phyloP scores from a whole-genome alignment of 37 sponge, comb jelly and placozoan genomes.

The Sycon ciliatum region DNA sequence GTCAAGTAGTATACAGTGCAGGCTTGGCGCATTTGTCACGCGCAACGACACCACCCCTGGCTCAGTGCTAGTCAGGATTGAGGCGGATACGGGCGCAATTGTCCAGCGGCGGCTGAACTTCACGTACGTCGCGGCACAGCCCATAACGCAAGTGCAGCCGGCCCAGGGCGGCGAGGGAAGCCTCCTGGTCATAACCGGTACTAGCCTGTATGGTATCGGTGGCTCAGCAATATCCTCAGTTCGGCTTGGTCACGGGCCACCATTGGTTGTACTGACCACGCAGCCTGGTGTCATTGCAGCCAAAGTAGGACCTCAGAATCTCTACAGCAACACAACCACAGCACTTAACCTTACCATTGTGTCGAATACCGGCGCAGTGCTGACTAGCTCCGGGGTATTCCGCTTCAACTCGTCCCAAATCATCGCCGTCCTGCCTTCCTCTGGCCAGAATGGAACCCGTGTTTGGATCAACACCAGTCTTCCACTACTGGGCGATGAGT shows the following conservation, averaged over 20 bases:
- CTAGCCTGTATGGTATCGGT: not conserved
- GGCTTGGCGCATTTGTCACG: not conserved
- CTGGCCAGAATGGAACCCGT: conserved; percentile 55
- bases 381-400: conserved; percentile 20
- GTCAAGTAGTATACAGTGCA: too few relatives aligned
- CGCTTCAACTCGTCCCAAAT: conserved; percentile 30
- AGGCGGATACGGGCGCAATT: conserved; percentile 35
- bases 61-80: too few relatives aligned
- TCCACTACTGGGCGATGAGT: not conserved
- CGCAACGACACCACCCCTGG: not conserved
- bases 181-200: conserved; percentile 41
- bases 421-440: conserved; percentile 16
- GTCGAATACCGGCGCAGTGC: conserved; percentile 44
- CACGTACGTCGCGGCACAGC: conserved; percentile 35
- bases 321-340: too few relatives aligned
- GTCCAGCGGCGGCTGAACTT: conserved; percentile 33
- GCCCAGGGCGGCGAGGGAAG: conserved; percentile 40
- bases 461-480: conserved; percentile 16
- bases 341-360: too few relatives aligned
- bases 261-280: too few relatives aligned
- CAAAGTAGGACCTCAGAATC: too few relatives aligned
- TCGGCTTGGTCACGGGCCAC: too few relatives aligned
- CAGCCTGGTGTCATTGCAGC: too few relatives aligned
- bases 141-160: conserved; percentile 31
- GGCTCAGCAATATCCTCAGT: too few relatives aligned